phyloP scores from a whole-genome alignment of 1,140 invertebrate genomes.

The Apis cerana region DNA sequence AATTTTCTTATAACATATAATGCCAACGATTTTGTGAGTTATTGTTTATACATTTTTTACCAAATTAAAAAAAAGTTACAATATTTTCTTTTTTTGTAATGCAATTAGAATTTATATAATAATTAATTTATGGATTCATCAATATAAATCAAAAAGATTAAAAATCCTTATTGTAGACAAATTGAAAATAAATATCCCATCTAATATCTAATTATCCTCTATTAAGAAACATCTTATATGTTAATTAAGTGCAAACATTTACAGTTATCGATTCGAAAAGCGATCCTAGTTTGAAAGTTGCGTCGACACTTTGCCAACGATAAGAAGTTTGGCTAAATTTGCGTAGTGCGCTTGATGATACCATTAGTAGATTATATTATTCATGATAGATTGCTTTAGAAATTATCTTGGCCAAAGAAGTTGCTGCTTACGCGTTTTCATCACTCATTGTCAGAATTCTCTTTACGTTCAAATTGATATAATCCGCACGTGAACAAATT shows the following conservation, averaged over 20 bases:
- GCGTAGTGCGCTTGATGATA: neutral
- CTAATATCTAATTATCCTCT: too few relatives aligned
- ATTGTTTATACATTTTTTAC: too few relatives aligned
- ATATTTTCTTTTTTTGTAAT: too few relatives aligned
- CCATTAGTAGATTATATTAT: slow-evolving; percentile 51
- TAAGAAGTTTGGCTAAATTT: slow-evolving; percentile 45
- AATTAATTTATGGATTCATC: too few relatives aligned
- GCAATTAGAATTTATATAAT: too few relatives aligned
- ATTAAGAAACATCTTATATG: neutral
- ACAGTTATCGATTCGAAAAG: neutral
- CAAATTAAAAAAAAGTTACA: too few relatives aligned
- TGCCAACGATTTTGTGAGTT: too few relatives aligned
- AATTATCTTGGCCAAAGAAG: neutral
- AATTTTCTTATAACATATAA: too few relatives aligned
- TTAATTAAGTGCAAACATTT: neutral
- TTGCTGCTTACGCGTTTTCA: neutral
- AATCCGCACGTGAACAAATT: neutral
- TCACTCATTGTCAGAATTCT: slow-evolving; percentile 32
- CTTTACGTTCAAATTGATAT: neutral
- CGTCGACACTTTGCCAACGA: slow-evolving; percentile 21
- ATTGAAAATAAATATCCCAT: too few relatives aligned
- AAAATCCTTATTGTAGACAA: too few relatives aligned
- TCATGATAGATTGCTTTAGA: slow-evolving; percentile 36
- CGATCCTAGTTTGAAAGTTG: slow-evolving; percentile 31
- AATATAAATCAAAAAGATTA: too few relatives aligned